Percentiles rank a stretch among this genome's conserved stretches.
These are phyloP conservation scores for Nerophis lumbriciformis DNA, from an alignment of 2,113 vertebrate species.

Conservation along the genomic window DNA sequence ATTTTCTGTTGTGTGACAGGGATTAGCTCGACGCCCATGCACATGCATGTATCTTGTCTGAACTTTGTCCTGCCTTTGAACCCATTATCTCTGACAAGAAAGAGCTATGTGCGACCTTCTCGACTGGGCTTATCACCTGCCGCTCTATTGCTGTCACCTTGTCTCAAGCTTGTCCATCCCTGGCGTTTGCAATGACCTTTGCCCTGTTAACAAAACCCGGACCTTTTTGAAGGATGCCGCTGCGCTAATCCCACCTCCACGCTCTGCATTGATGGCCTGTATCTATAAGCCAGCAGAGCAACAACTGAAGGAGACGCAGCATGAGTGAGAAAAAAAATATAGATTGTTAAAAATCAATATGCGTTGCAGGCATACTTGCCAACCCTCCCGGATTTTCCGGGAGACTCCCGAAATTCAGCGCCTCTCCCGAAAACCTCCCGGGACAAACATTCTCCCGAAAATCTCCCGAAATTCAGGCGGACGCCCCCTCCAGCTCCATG, in stretches of 20 bases:
- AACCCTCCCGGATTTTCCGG: no score
- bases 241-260: constrained; percentile 34
- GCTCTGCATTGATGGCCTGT: constrained; percentile 38
- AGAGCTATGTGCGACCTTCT: constrained; percentile 24
- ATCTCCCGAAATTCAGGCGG: no score
- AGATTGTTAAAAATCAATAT: constrained; percentile 51
- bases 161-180: constrained; percentile 25
- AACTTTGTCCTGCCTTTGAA: constrained; percentile 53
- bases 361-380: constrained; percentile 25
- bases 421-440: no score
- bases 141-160: constrained; percentile 47
- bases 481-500: no score
- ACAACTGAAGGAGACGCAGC: constrained; percentile 25
- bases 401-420: no score
- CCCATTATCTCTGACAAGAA: constrained; percentile 56
- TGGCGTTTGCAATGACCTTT: constrained; percentile 30
- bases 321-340: constrained; percentile 44
- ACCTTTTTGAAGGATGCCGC: constrained; percentile 54
- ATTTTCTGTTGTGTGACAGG: constrained; percentile 5
- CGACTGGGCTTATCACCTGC: constrained; percentile 47
- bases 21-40: constrained; percentile 29
- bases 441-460: no score
- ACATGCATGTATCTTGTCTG: constrained; percentile 38
- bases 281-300: constrained; percentile 53
- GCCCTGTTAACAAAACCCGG: constrained; percentile 36